Base-by-base conservation (phyloP, 2,113 vertebrate genomes). In the Periophthalmus modestus region DNA sequence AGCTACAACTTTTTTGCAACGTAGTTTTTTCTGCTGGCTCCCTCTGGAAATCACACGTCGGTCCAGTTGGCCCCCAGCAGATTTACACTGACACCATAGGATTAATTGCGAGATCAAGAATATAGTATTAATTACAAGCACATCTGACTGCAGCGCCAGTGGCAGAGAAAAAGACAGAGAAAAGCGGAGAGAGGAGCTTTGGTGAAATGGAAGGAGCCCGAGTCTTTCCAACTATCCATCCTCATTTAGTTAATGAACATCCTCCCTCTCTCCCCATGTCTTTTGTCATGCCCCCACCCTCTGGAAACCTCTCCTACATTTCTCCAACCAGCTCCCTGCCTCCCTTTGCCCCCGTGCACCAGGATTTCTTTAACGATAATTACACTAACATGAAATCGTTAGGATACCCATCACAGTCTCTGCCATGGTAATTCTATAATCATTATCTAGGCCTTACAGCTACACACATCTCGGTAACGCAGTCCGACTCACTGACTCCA, bases 241-340 rank as follows among this genome's bases (percentile, higher is more conserved):
- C 85, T 89, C 88, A 88, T 90, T 91, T 82, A 86, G 72, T 75
- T 89, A 89, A 91, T 91, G 90, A 89, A 87, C 78, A 81, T 88
- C 77, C 79, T 88, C 88, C 86, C 63, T 80, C 87, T 72, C 83
- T 77, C 74, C 79, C 75, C 68, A 61, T 82, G 71, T 54, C 75
- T 68, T 84, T 82, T 78, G 67, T 79, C 82, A 74, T 54, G 19
- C 79, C 58, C 75, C n/a, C 14, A 34, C 34, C 70, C 66, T 28
- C 10, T 24, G 12, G 50, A 34, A 72, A 23, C 75, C 71, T 77
- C 71, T 73, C 69, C 72, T 36, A 15, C 16, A 0, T 66, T 75
- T 78, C 24, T 61, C 58, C 46, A 70, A 71, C 71, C 74, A 34
- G 67, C 68, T 15, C 62, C 75, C 54, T 47, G 52, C 77, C 36